A percentile compares a stretch with the other conserved stretches of the same genome.
Conservation (phyloP, 2,888 invertebrate species). For the Xanthia togata region DNA sequence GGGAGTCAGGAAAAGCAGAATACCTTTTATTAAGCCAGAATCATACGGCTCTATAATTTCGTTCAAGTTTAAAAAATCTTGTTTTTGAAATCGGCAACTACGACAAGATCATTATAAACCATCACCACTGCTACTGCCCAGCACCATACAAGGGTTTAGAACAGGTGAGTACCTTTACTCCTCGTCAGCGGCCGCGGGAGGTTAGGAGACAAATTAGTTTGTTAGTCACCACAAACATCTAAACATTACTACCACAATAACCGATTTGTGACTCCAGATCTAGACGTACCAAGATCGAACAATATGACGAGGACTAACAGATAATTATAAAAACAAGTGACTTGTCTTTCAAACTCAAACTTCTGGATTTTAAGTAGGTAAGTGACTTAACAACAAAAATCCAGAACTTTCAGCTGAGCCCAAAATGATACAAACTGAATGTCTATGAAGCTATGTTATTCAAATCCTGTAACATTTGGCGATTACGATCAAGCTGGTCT, state of each 20-base stretch:
- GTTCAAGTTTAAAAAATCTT: neutral
- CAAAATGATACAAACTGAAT: neutral
- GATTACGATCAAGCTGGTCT: neutral
- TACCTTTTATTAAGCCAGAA: neutral
- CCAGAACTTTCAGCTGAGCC: neutral
- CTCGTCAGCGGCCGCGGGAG: conserved; percentile 86
- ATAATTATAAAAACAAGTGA: neutral
- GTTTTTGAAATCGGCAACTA: neutral
- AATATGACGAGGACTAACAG: neutral
- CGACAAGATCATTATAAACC: conserved; percentile 9
- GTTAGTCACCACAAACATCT: conserved; percentile 74
- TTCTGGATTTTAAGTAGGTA: too few species aligned
- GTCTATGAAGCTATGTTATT: neutral
- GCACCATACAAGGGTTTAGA: conserved; percentile 52
- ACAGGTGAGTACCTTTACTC: conserved; percentile 79
- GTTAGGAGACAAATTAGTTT: conserved; percentile 77
- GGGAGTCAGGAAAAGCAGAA: neutral
- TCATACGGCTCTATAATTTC: neutral
- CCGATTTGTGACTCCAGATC: conserved; percentile 17
- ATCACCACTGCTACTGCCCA: conserved; percentile 36
- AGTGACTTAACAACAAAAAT: neutral
- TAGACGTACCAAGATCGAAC: conserved; percentile 4
- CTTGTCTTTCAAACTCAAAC: too few species aligned
- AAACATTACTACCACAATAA: conserved; percentile 7
- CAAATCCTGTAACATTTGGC: neutral